Conservation (phyloP, 2,797 vertebrate species). For the Sebastes cheni region DNA sequence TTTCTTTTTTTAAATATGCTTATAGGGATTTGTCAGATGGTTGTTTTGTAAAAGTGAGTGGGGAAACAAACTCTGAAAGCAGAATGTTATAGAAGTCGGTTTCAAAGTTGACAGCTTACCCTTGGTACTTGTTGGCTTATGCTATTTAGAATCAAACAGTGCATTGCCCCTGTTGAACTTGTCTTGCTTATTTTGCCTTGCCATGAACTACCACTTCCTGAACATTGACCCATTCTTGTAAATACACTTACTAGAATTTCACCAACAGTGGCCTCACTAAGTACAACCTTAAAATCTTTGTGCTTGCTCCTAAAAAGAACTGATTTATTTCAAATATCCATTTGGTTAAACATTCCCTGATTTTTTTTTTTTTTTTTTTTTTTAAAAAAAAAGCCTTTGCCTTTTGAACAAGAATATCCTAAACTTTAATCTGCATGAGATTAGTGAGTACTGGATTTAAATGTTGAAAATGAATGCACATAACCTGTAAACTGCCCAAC, state of each 20-base stretch:
- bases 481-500: not conserved
- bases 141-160: constrained; percentile 1
- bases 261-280: not conserved
- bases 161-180: constrained; percentile 36
- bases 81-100: not conserved
- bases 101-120: not conserved
- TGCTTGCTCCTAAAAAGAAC: not conserved
- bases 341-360: not conserved
- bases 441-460: not conserved
- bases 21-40: not conserved
- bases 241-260: constrained; percentile 25
- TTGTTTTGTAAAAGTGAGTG: not conserved
- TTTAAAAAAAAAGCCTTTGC: not conserved
- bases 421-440: not conserved
- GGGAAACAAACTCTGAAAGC: not conserved
- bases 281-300: not conserved
- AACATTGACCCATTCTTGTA: constrained; percentile 54
- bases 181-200: constrained; percentile 19
- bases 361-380: not conserved
- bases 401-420: not conserved
- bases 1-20: not conserved
- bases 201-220: constrained; percentile 32
- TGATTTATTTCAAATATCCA: no score
- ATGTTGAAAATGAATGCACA: not conserved
- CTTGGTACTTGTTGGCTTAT: not conserved